These are phyloP conservation scores for Acromyrmex echinatior DNA, from an alignment of 1,140 invertebrate species.

Conservation along the genomic window DNA sequence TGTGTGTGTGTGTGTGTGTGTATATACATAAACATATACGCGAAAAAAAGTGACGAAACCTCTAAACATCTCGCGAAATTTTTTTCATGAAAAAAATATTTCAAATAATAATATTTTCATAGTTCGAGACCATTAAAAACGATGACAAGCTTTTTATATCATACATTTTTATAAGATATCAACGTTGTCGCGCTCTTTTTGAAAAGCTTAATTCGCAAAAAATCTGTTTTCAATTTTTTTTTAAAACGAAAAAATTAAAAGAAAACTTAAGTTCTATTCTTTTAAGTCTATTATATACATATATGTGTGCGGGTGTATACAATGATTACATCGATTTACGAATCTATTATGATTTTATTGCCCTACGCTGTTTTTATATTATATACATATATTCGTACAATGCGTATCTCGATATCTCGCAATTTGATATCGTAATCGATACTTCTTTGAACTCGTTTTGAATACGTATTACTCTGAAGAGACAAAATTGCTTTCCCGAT, in stretches of 20 bases:
- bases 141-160: not conserved
- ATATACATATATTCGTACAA: too few species aligned
- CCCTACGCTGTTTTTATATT: too few species aligned
- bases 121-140: not conserved
- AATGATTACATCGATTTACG: too few species aligned
- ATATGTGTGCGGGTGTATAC: too few species aligned
- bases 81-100: not conserved
- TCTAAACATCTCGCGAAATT: not conserved
- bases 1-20: not conserved
- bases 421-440: too few species aligned
- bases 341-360: too few species aligned
- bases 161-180: not conserved
- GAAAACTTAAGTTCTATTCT: too few species aligned
- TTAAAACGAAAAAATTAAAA: too few species aligned
- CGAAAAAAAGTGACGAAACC: conserved; percentile 61
- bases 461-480: conserved; percentile 22
- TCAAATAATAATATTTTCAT: not conserved
- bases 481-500: not conserved
- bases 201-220: not conserved
- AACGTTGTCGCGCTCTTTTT: not conserved
- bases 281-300: too few species aligned
- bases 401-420: too few species aligned
- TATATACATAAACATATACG: not conserved
- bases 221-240: not conserved
- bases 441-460: not conserved